These are phyloP conservation scores for Rhea americana DNA, from an alignment of 2,113 vertebrate genomes.

Conservation along the genomic window DNA sequence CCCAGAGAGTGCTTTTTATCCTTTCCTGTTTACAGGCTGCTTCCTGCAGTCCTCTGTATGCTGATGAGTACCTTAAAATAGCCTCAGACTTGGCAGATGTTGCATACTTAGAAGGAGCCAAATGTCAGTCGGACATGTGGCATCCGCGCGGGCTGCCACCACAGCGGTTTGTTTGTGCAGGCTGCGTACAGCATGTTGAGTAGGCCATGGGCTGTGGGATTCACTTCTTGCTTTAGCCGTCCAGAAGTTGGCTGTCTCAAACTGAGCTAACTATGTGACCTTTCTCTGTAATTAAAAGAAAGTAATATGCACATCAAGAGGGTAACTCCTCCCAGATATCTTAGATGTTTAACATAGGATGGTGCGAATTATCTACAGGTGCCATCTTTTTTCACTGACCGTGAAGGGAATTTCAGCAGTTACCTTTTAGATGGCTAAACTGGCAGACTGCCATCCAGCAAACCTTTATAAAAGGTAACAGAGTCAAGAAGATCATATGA, in stretches of 20 bases:
- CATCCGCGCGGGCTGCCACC: rapidly evolving
- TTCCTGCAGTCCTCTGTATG: not conserved
- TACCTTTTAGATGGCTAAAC: not conserved
- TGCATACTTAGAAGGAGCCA: not conserved
- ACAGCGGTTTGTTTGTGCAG: not conserved
- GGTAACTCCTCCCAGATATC: not conserved
- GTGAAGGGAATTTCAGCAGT: not conserved
- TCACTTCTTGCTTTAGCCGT: not conserved
- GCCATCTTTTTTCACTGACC: not conserved
- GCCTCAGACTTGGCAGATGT: not conserved
- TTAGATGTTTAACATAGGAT: not conserved
- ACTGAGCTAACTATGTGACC: not conserved
- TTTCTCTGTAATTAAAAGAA: not conserved
- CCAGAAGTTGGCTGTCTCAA: not conserved
- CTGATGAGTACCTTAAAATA: not conserved
- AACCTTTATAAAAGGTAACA: not conserved
- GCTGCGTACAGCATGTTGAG: rapidly evolving
- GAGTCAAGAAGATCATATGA: not conserved
- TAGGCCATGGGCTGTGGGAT: rapidly evolving
- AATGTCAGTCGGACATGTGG: not conserved
- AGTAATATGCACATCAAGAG: not conserved
- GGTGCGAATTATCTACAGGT: not conserved
- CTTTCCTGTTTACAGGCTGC: not conserved
- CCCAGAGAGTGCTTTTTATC: not conserved
- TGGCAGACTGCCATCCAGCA: not conserved